Conservation (phyloP, 1,140 invertebrate genomes). For the Physella acuta region DNA sequence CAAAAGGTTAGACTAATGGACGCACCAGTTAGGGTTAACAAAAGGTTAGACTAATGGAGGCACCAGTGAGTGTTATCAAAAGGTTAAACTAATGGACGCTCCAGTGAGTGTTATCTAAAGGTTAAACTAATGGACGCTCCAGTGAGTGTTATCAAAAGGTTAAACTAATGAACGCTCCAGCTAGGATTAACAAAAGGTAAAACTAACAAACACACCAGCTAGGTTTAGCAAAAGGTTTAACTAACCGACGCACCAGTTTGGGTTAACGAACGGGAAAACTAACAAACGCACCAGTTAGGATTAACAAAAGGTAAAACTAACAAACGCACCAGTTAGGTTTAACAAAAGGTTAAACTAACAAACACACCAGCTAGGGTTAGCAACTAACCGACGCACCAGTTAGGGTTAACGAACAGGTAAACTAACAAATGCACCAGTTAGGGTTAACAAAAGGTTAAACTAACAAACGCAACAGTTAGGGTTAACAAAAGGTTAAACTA, state of each 20-base stretch:
- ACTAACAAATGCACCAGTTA: background rate
- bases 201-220: too few species aligned
- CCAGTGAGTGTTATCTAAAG: background rate
- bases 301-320: too few species aligned
- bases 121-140: too few species aligned
- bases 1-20: background rate
- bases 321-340: too few species aligned
- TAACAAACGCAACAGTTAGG: background rate
- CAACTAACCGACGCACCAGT: background rate
- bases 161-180: constrained; percentile 56
- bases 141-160: background rate
- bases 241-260: too few species aligned
- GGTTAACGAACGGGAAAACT: too few species aligned
- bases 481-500: background rate
- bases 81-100: background rate
- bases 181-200: too few species aligned
- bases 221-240: too few species aligned
- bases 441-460: background rate
- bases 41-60: background rate
- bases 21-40: background rate
- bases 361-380: too few species aligned
- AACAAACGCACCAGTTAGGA: too few species aligned
- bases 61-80: background rate
- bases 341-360: too few species aligned
- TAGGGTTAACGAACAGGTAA: too few species aligned